Evolutionary conservation across 2,888 invertebrate species (phyloP).

Genomic region (Willowsia nigromaculata): DNA sequence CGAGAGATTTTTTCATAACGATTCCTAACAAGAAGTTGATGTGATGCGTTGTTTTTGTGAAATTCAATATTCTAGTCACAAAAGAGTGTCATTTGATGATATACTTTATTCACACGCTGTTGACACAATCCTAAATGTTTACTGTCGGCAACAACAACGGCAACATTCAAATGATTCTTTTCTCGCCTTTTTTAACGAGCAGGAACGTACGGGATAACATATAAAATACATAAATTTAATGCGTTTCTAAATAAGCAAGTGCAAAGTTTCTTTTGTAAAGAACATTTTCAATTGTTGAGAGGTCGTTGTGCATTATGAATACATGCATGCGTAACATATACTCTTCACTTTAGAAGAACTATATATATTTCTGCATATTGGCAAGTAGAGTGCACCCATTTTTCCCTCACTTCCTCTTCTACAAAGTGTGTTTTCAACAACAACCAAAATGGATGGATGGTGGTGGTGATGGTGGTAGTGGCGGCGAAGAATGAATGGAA

Average conservation of each 20-base stretch:
- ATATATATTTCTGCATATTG: neutral
- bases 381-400: constrained; percentile 56
- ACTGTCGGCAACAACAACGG: neutral
- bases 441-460: constrained; percentile 42
- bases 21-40: neutral
- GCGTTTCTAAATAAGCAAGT: constrained; percentile 30
- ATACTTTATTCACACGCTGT: neutral
- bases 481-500: neutral
- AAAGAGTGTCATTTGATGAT: constrained; percentile 17
- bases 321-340: neutral
- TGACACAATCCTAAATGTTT: neutral
- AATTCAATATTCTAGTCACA: constrained; percentile 15
- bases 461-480: neutral
- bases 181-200: neutral
- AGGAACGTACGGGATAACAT: constrained; percentile 23
- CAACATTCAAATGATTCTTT: constrained; percentile 28
- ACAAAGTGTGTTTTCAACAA: constrained; percentile 46
- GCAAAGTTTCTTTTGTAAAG: constrained; percentile 46
- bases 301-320: neutral
- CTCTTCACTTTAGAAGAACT: neutral
- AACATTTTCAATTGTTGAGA: constrained; percentile 47
- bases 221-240: constrained; percentile 35
- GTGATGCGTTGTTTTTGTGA: neutral
- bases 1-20: neutral
- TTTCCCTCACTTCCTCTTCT: constrained; percentile 52